phyloP scores from a whole-genome alignment of 2,888 invertebrate genomes.

The Saturnia japonica region DNA sequence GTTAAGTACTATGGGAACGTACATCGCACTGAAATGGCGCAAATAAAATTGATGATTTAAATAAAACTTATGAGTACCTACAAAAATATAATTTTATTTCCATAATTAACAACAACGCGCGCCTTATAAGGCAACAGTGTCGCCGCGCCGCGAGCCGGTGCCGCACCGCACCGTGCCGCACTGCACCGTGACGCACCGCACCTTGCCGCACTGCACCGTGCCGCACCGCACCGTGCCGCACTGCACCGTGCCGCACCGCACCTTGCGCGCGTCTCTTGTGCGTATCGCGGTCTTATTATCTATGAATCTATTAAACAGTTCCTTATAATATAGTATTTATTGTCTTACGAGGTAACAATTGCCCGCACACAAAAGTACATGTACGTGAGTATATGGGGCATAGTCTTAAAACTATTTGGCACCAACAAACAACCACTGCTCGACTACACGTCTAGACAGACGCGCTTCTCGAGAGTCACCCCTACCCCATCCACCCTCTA shows the following conservation, averaged over 20 bases:
- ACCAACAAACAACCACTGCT: slow-evolving; percentile 33
- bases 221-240: background rate
- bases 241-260: background rate
- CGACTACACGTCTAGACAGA: background rate
- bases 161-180: too few species aligned
- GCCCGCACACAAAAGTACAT: background rate
- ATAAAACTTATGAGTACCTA: slow-evolving; percentile 33
- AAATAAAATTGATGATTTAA: slow-evolving; percentile 21
- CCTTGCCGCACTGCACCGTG: too few species aligned
- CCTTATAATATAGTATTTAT: background rate
- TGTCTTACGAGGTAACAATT: background rate
- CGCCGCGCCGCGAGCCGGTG: background rate
- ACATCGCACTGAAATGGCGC: background rate
- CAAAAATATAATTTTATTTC: slow-evolving; percentile 69
- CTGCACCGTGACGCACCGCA: background rate
- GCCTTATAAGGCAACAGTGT: background rate
- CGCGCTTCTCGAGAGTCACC: background rate
- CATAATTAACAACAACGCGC: slow-evolving; percentile 33
- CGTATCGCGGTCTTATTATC: slow-evolving; percentile 48
- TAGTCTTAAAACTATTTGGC: slow-evolving; percentile 51
- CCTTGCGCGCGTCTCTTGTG: slow-evolving; percentile 29
- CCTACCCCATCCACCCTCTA: too few species aligned
- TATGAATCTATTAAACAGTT: slow-evolving; percentile 26
- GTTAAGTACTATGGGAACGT: too few species aligned
- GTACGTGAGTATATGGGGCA: background rate